Conservation (phyloP, 2,888 invertebrate genomes). For the Andrena fulva region DNA sequence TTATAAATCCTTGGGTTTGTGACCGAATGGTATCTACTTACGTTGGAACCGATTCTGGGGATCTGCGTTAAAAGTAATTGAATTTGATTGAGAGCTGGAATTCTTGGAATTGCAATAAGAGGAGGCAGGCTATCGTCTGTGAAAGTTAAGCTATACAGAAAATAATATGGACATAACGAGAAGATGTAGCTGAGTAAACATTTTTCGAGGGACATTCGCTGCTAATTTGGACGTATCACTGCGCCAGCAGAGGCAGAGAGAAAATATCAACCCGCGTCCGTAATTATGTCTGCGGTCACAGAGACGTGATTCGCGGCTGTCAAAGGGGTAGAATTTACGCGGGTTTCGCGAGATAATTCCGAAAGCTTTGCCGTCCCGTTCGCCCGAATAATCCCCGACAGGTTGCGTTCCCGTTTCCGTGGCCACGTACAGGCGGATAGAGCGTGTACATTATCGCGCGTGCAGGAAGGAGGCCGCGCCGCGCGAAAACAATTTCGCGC, state of each 20-base stretch:
- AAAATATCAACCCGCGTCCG: background rate
- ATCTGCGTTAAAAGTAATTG: too few relatives aligned
- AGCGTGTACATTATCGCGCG: slow-evolving; percentile 37
- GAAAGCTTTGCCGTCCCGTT: slow-evolving; percentile 5
- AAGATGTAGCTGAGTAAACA: slow-evolving; percentile 2
- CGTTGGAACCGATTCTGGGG: too few relatives aligned
- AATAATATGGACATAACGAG: too few relatives aligned
- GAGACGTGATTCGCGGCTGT: background rate
- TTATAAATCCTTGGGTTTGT: too few relatives aligned
- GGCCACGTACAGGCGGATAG: slow-evolving; percentile 13
- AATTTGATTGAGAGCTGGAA: too few relatives aligned
- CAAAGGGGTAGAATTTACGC: slow-evolving; percentile 3
- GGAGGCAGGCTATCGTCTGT: too few relatives aligned
- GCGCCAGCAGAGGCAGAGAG: background rate
- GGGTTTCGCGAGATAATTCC: slow-evolving; percentile 11
- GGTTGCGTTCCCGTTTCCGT: background rate
- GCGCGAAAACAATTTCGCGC: slow-evolving; percentile 63
- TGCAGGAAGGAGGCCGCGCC: slow-evolving; percentile 19
- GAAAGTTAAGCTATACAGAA: too few relatives aligned
- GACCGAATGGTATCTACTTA: too few relatives aligned
- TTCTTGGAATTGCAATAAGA: too few relatives aligned
- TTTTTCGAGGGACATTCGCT: background rate
- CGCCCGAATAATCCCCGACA: slow-evolving; percentile 17
- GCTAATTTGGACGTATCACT: too few relatives aligned
- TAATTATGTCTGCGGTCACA: background rate